Evolutionary conservation across 2,888 invertebrate genomes (phyloP).

Genomic region (Drymonia ruficornis): DNA sequence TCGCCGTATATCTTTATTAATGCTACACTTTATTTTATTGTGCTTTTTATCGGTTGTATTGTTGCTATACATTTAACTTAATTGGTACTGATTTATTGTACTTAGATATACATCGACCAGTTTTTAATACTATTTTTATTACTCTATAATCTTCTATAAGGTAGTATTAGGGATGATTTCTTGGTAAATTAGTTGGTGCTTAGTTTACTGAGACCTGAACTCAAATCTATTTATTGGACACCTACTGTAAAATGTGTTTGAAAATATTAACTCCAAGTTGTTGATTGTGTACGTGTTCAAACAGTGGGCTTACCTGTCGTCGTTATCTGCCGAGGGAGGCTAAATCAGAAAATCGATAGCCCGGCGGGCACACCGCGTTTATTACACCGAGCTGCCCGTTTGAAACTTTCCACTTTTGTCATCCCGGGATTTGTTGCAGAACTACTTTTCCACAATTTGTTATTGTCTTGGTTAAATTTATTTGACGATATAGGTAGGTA

Average conservation of each 20-base stretch:
- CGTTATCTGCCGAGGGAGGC: constrained; percentile 74
- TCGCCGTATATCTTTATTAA: constrained; percentile 80
- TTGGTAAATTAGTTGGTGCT: background rate
- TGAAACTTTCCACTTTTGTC: constrained; percentile 53
- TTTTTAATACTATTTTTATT: background rate
- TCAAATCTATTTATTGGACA: background rate
- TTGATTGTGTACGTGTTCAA: constrained; percentile 10
- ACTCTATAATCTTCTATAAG: background rate
- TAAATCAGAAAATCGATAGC: constrained; percentile 82
- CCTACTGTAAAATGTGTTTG: background rate
- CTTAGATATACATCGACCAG: background rate
- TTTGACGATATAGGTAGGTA: constrained; percentile 5
- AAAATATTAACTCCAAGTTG: constrained; percentile 12
- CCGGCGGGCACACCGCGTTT: constrained; percentile 53
- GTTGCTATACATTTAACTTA: constrained; percentile 69
- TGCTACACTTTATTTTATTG: constrained; percentile 82
- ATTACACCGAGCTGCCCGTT: constrained; percentile 53
- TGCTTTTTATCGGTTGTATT: constrained; percentile 74
- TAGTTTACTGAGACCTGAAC: no score
- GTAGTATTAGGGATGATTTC: background rate
- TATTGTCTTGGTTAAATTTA: constrained; percentile 26
- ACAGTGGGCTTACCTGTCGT: constrained; percentile 54
- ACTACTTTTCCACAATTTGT: constrained; percentile 38
- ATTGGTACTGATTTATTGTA: constrained; percentile 53
- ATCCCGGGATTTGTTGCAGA: constrained; percentile 28